phyloP scores from a whole-genome alignment of 2,888 invertebrate species.

The Laspeyria flexula region DNA sequence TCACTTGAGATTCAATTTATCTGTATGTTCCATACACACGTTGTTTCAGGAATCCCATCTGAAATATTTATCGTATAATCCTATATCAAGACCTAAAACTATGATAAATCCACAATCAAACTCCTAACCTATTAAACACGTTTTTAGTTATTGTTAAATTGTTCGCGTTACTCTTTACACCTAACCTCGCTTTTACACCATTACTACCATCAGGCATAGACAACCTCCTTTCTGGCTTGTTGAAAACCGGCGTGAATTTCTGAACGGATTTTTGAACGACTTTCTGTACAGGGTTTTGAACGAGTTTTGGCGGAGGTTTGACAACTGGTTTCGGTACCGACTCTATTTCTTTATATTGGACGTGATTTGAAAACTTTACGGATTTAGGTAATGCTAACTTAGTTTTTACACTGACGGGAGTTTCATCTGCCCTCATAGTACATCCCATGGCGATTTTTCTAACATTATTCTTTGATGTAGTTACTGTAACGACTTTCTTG shows the following conservation, averaged over 20 bases:
- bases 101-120: conserved; percentile 15
- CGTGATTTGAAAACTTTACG: conserved; percentile 76
- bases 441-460: conserved; percentile 69
- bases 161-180: conserved; percentile 57
- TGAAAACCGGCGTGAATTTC: conserved; percentile 62
- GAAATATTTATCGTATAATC: no score
- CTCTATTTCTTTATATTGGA: conserved; percentile 81
- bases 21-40: no score
- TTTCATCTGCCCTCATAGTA: conserved; percentile 80
- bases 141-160: conserved; percentile 72
- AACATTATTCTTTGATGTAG: conserved; percentile 61
- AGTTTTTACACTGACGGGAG: conserved; percentile 72
- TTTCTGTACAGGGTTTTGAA: conserved; percentile 27
- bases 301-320: conserved; percentile 3
- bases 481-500: conserved; percentile 69
- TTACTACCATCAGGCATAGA: conserved; percentile 67
- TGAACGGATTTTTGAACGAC: conserved; percentile 22
- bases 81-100: no score
- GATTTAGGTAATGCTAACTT: conserved; percentile 70
- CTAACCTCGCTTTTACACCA: conserved; percentile 69
- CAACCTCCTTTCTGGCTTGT: conserved; percentile 76
- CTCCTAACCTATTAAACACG: conserved; percentile 75
- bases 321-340: conserved; percentile 15
- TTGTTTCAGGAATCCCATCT: no score
- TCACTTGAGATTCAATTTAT: no score